These are phyloP conservation scores for Chiloscyllium plagiosum DNA, from an alignment of 2,113 vertebrate species.

Conservation along the genomic window DNA sequence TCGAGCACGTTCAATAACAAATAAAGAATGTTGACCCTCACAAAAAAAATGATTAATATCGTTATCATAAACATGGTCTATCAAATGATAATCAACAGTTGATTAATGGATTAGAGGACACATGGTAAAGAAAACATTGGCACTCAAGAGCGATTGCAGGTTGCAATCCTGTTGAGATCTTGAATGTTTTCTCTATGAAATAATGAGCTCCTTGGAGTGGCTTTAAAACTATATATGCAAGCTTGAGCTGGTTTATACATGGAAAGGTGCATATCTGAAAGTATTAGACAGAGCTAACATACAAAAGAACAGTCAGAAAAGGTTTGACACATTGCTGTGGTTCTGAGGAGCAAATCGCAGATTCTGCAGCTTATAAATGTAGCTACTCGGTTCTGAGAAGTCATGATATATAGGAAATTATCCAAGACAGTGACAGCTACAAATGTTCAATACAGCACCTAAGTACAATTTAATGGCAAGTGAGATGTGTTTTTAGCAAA, in stretches of 20 bases:
- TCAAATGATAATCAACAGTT: background rate
- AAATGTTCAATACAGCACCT: background rate
- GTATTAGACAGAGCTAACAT: background rate
- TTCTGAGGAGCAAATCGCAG: background rate
- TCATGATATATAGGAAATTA: background rate
- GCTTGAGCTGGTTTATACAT: background rate
- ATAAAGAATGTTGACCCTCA: background rate
- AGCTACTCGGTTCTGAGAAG: background rate
- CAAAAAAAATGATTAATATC: too few species aligned
- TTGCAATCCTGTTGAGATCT: background rate
- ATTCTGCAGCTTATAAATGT: slow-evolving; percentile 6
- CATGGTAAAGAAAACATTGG: background rate
- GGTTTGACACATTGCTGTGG: background rate
- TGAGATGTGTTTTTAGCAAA: slow-evolving; percentile 9
- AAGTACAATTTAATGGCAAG: slow-evolving; percentile 35
- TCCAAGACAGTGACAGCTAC: slow-evolving; percentile 3
- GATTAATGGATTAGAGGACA: background rate
- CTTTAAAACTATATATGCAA: background rate
- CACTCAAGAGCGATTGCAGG: background rate
- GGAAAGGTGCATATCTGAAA: background rate
- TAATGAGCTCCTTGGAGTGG: background rate
- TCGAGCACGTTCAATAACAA: background rate
- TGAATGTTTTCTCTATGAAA: background rate
- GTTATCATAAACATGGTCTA: background rate
- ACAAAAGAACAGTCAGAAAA: background rate